Evolutionary conservation across 2,888 invertebrate genomes (phyloP).

Genomic region (Plebejus argus): DNA sequence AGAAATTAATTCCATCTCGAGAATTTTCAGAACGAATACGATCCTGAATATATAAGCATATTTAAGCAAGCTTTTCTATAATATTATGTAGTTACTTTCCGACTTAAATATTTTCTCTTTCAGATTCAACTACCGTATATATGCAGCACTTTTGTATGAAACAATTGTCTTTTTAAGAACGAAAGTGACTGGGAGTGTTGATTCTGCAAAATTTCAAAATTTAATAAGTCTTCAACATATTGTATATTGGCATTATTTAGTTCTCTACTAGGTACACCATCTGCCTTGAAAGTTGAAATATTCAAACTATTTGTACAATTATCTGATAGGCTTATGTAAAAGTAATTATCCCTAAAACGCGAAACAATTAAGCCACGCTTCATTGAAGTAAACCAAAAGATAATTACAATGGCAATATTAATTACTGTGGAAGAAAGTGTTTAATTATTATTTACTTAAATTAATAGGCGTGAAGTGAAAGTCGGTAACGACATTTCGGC

Average conservation of each 20-base stretch:
- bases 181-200: too few relatives aligned
- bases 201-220: too few relatives aligned
- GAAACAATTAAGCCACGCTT: conserved; percentile 2
- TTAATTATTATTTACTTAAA: conserved; percentile 23
- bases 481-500: background rate
- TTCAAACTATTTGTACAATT: background rate
- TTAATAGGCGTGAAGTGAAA: conserved; percentile 23
- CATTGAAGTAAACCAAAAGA: conserved; percentile 13
- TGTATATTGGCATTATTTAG: background rate
- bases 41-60: too few relatives aligned
- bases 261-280: background rate
- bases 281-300: background rate
- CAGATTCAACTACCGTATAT: too few relatives aligned
- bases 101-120: too few relatives aligned
- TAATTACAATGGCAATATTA: conserved; percentile 7
- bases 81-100: too few relatives aligned
- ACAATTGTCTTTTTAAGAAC: too few relatives aligned
- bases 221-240: too few relatives aligned
- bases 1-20: too few relatives aligned
- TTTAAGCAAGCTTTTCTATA: too few relatives aligned
- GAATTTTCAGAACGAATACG: too few relatives aligned
- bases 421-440: conserved; percentile 20
- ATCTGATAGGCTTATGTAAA: background rate
- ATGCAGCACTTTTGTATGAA: too few relatives aligned
- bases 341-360: conserved; percentile 7